Conservation (phyloP, 2,888 invertebrate genomes). For the Boloria euphrosyne region DNA sequence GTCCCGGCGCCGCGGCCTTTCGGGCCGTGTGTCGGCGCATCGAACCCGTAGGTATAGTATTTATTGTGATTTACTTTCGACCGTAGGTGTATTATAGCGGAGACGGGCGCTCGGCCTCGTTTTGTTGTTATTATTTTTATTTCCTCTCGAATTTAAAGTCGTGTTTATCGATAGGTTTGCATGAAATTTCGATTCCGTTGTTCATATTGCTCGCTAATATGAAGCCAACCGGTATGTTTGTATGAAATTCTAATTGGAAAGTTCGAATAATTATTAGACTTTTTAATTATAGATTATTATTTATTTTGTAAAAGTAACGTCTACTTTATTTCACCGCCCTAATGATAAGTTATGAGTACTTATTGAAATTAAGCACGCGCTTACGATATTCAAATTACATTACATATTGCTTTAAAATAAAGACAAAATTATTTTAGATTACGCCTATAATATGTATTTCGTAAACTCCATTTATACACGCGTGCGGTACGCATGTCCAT, state of each 20-base stretch:
- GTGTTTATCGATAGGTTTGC: slow-evolving; percentile 35
- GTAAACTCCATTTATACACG: slow-evolving; percentile 14
- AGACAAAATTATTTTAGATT: slow-evolving; percentile 59
- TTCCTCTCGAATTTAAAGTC: slow-evolving; percentile 45
- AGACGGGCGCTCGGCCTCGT: slow-evolving; percentile 52
- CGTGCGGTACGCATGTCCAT: background rate
- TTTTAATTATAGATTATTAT: slow-evolving; percentile 63
- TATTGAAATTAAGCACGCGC: slow-evolving; percentile 51
- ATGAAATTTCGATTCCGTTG: slow-evolving; percentile 50
- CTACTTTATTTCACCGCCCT: slow-evolving; percentile 57
- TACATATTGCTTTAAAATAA: slow-evolving; percentile 56
- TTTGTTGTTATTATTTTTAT: slow-evolving; percentile 50
- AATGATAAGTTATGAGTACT: slow-evolving; percentile 60
- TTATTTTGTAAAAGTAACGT: slow-evolving; percentile 64
- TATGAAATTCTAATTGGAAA: slow-evolving; percentile 66
- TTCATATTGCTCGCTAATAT: slow-evolving; percentile 62
- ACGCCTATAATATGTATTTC: slow-evolving; percentile 43
- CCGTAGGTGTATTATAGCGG: slow-evolving; percentile 29
- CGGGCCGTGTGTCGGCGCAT: background rate
- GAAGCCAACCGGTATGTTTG: slow-evolving; percentile 50
- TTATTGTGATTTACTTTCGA: slow-evolving; percentile 76
- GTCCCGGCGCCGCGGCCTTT: background rate
- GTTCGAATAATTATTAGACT: slow-evolving; percentile 65
- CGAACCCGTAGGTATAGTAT: slow-evolving; percentile 65
- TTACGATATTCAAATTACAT: slow-evolving; percentile 46